Evolutionary conservation across 2,888 invertebrate genomes (phyloP), one percentile per base, ranked within the genome.

Genomic region (Sussaba pulchella): DNA sequence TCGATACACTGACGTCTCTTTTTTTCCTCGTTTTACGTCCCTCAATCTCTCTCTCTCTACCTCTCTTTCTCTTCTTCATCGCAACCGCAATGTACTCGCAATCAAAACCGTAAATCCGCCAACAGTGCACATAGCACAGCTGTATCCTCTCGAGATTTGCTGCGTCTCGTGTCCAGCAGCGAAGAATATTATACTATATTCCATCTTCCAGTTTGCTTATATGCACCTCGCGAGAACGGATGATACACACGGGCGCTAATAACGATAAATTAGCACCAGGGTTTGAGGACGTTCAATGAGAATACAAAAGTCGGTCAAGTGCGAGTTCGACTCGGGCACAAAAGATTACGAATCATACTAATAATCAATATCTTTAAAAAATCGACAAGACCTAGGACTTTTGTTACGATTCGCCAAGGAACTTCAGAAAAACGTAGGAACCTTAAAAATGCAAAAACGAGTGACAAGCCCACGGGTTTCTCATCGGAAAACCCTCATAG

Each of bases 51-150:
- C 8, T 31, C 67, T 50, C 50, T 17, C 63, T 24, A n/a, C 47
- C 64, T 19, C 45, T 47, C 52, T 52, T 39, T 39, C 14, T 52
- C 50, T 67, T 47, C 19, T 19, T 45, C 70, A 74, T 82, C 84
- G 82, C 84, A 85, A 83, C 85, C 85, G 83, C 84, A 84, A 82
- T 19, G 61, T 52, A 63, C 41, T 82, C 85, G 86, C 88, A 89
- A 89, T 89, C 89, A 89, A 87, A 89, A 85, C 85, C 87, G 88
- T 88, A 89, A 88, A 89, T 89, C 87, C 88, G 82, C 87, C 83
- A 72, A 61, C 47, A 17, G 50, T 10, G 52, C 26, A 52, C 24
- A 39, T 17, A 52, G 31, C 61, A 72, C 41, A 64, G 84, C 85
- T 66, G 85, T 85, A 88, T 50, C 36, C 50, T 31, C 24, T 1